Base-by-base conservation (phyloP, 2,888 invertebrate species). In the Tholera decimalis region DNA sequence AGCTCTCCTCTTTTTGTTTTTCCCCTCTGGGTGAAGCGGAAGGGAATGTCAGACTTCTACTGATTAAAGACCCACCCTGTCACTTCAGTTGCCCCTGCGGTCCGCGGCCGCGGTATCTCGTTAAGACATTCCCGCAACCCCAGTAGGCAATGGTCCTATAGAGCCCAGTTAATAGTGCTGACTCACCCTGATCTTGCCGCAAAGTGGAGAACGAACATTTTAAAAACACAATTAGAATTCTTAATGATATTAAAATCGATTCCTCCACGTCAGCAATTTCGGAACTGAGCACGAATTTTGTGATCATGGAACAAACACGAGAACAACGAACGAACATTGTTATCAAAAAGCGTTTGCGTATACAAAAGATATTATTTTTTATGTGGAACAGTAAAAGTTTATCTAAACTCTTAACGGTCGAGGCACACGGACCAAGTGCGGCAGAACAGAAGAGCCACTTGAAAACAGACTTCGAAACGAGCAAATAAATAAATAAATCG, bases 301-400 rank as follows among this genome's bases (percentile, higher is more conserved):
- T 22, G 50, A 24, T 26, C 37, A 56, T 43, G 30, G 24, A 13
- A 46, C 6, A 28, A 43, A 55, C 53, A 20, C 18, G 30, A 41
- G 30, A 55, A 55, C 35, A 35, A 35, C 33, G 20, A 55, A 43
- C 39, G 33, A 44, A 41, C 44, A 53, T 35, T 61, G 41, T 35
- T 44, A 53, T 20, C 64, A 67, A 53, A 43, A 73, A 35, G 30
- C 28, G 66, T 56, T 24, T 20, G 37, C 46, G 37, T 78, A 28
- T 28, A 50, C 54, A 64, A 55, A 51, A 74, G 47, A 62, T 66
- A 77, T 77, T 60, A 62, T 37, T 61, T 79, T 79, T 79, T 60
- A 79, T 64, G 67, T 53, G 2, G 24, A 41, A 26, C 71, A 61
- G 62, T 77, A 68, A 77, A 71, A 63, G 67, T 74, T 77, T 77